These are phyloP conservation scores for Acromyrmex echinatior DNA, from an alignment of 1,140 invertebrate genomes.

Conservation along the genomic window DNA sequence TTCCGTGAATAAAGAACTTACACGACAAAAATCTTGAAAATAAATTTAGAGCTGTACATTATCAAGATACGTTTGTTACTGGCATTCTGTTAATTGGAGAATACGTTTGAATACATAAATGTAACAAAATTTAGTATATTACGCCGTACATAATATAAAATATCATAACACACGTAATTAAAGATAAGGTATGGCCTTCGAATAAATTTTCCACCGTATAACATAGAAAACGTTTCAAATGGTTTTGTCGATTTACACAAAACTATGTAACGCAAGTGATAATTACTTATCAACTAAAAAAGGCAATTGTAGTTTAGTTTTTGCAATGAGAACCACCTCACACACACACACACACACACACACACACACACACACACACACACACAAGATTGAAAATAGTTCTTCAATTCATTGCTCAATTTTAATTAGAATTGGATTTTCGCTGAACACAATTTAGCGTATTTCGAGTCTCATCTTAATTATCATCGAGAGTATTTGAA, in stretches of 20 bases:
- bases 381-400: neutral
- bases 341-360: too few relatives aligned
- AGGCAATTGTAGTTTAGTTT: neutral
- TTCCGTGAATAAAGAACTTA: constrained; percentile 19
- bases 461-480: neutral
- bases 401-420: neutral
- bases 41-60: neutral
- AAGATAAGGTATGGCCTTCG: constrained; percentile 24
- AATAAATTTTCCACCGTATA: constrained; percentile 21
- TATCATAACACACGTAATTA: constrained; percentile 1
- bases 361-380: too few relatives aligned
- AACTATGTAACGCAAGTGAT: neutral
- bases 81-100: constrained; percentile 1
- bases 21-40: neutral
- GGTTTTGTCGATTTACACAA: constrained; percentile 25
- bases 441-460: neutral
- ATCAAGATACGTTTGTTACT: neutral
- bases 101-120: neutral
- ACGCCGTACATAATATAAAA: constrained; percentile 3
- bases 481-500: neutral
- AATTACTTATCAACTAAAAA: constrained; percentile 13
- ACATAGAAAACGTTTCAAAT: neutral
- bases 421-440: neutral
- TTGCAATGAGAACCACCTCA: neutral
- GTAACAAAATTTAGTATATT: neutral